Evolutionary conservation across 2,797 vertebrate species (phyloP).

Genomic region (Pangasius djambal): DNA sequence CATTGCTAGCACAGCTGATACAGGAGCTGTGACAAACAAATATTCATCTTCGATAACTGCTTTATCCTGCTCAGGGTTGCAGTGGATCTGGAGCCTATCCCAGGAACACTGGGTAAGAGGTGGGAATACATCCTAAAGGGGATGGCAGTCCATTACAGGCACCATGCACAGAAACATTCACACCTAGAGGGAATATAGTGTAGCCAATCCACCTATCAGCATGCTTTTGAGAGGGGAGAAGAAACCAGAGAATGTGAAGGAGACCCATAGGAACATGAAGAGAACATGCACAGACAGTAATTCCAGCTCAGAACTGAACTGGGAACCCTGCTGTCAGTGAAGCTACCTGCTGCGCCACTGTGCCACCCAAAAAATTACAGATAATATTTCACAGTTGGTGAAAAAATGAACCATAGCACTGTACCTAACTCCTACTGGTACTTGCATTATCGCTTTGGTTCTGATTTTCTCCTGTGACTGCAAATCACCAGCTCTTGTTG

Average conservation of each 20-base stretch:
- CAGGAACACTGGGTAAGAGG: not conserved
- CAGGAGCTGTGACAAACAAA: not conserved
- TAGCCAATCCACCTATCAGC: not conserved
- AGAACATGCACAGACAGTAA: not conserved
- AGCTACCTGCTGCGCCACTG: not conserved
- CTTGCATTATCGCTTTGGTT: not conserved
- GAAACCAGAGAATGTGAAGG: not conserved
- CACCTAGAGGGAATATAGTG: not conserved
- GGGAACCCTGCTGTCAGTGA: not conserved
- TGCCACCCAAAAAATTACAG: not conserved
- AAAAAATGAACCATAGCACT: not conserved
- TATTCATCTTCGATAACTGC: not conserved
- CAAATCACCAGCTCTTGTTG: not conserved
- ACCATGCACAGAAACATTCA: not conserved
- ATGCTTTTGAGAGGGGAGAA: not conserved
- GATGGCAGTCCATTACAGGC: not conserved
- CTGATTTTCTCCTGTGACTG: not conserved
- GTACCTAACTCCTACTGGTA: not conserved
- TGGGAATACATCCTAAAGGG: not conserved
- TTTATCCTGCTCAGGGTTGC: not conserved
- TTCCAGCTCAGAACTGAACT: not conserved
- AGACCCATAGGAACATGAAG: not conserved
- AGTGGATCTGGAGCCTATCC: not conserved
- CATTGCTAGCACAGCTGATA: not conserved
- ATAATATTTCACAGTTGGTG: not conserved